Evolutionary conservation across 2,797 vertebrate species (phyloP).

Genomic region (Anguilla anguilla): DNA sequence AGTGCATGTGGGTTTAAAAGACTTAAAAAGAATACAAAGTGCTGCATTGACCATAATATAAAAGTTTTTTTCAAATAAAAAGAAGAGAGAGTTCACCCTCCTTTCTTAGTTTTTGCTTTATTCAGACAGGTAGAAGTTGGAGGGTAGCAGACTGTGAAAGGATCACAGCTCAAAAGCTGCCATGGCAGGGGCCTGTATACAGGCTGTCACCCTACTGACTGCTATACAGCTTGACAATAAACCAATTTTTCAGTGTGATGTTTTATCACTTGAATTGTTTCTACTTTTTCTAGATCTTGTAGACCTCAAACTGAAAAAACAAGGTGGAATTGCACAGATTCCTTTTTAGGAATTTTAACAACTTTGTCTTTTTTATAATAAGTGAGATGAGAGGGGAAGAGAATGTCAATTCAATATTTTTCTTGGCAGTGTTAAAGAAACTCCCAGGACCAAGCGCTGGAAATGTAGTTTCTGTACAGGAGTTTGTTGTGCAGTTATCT

Average conservation of each 20-base stretch:
- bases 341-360: background rate
- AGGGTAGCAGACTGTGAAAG: no score
- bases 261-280: background rate
- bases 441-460: background rate
- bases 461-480: background rate
- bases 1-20: background rate
- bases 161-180: no score
- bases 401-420: background rate
- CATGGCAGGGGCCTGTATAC: no score
- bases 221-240: background rate
- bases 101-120: background rate
- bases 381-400: background rate
- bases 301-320: background rate
- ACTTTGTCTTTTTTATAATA: background rate
- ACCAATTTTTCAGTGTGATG: background rate
- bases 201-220: no score
- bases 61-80: background rate
- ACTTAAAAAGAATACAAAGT: background rate
- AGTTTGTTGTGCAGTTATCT: constrained; percentile 52
- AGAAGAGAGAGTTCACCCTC: background rate
- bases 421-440: background rate
- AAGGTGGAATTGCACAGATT: background rate
- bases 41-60: background rate
- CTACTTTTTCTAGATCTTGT: background rate
- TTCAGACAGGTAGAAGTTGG: no score